phyloP scores from a whole-genome alignment of 2,888 invertebrate species.

The Synanthedon myopaeformis region DNA sequence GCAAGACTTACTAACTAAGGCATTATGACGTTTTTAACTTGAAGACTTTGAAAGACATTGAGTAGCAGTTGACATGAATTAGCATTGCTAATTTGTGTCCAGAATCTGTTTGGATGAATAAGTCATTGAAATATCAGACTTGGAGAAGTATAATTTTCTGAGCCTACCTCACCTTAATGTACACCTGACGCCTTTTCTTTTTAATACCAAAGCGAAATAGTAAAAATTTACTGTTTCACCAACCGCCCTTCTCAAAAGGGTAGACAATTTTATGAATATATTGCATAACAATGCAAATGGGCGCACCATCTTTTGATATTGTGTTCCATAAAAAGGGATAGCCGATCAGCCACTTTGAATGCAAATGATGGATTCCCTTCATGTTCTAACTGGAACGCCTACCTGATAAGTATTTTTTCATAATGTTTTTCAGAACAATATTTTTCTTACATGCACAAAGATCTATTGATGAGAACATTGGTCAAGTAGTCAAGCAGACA shows the following conservation, averaged over 20 bases:
- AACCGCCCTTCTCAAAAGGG: slow-evolving; percentile 3
- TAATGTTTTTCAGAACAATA: neutral
- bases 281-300: slow-evolving; percentile 19
- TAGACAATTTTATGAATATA: slow-evolving; percentile 12
- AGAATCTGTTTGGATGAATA: too few species aligned
- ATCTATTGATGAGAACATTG: too few species aligned
- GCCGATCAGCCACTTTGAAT: slow-evolving; percentile 23
- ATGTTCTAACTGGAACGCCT: neutral
- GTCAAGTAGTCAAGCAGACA: too few species aligned
- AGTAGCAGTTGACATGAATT: too few species aligned
- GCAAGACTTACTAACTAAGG: too few species aligned
- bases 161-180: slow-evolving; percentile 1
- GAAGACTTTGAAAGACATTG: too few species aligned
- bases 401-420: neutral
- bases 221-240: slow-evolving; percentile 2
- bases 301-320: slow-evolving; percentile 21
- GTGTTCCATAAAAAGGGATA: slow-evolving; percentile 16
- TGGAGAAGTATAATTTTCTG: too few species aligned
- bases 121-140: too few species aligned
- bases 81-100: too few species aligned
- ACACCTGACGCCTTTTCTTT: slow-evolving; percentile 1
- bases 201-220: neutral
- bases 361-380: slow-evolving; percentile 14
- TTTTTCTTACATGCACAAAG: too few species aligned
- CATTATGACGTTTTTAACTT: too few species aligned